These are phyloP conservation scores for Saccostrea echinata DNA, from an alignment of 1,140 invertebrate species.

Conservation along the genomic window DNA sequence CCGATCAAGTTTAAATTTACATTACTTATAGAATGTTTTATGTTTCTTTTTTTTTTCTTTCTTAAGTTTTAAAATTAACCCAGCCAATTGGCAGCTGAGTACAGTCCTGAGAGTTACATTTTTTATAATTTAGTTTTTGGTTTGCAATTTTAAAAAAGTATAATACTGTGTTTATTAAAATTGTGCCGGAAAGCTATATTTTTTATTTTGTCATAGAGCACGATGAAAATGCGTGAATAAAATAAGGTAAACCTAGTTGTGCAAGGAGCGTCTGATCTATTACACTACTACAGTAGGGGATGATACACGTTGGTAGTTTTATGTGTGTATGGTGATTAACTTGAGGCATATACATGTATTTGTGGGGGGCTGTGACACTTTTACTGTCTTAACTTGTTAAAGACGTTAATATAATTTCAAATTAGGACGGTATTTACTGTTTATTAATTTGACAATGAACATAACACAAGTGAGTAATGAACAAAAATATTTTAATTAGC, in stretches of 20 bases:
- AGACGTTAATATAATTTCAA: slow-evolving; percentile 5
- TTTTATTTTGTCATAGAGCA: not conserved
- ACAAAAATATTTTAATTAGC: not conserved
- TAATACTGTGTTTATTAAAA: not conserved
- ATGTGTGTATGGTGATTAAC: not conserved
- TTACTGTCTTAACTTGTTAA: not conserved
- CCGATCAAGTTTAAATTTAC: too few species aligned
- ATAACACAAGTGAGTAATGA: not conserved
- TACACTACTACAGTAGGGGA: not conserved
- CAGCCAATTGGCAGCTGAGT: too few species aligned
- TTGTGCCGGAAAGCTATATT: not conserved
- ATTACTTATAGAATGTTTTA: too few species aligned
- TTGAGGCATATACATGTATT: not conserved
- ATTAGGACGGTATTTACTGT: not conserved
- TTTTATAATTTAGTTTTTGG: not conserved
- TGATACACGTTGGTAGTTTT: not conserved
- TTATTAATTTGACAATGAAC: slow-evolving; percentile 9
- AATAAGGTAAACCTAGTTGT: not conserved
- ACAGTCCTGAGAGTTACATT: too few species aligned
- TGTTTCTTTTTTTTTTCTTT: too few species aligned
- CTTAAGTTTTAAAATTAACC: too few species aligned
- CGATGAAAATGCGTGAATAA: not conserved
- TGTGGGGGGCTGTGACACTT: not conserved
- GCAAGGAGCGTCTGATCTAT: not conserved
- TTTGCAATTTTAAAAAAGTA: not conserved